Base-by-base conservation (phyloP, 2,888 invertebrate species). In the Hirtodrosophila cameraria region DNA sequence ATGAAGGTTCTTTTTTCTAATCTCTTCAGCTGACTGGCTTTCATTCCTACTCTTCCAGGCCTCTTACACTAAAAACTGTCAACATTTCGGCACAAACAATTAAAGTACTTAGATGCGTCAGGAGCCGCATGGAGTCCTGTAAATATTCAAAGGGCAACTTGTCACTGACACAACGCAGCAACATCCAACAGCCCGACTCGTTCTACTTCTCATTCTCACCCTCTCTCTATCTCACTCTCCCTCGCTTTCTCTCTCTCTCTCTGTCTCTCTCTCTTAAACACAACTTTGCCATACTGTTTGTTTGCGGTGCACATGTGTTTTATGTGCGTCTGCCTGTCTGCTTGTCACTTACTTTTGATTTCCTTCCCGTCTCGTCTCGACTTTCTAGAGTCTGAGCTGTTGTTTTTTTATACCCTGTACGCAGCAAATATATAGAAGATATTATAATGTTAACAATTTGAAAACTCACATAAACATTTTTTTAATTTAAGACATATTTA, bases 321-420 rank as follows among this genome's bases (percentile, higher is more conserved):
- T 78, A 67, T 81, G 75, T 80, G 82, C 75, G 80, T 86, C 82
- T 78, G 83, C 58, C 79, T 81, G 81, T 81, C 87, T 65, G 86
- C 71, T 67, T 80, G 80, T 86, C 80, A 86, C 85, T 86, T 81
- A 86, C 80, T 85, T 86, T 80, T 80, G 87, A 86, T 84, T 80
- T 80, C 85, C 87, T 61, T 65, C 66, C 45, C 41, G 64, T 49
- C 58, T 55, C 50, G 49, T 25, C 46, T 20, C 23, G 46, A 45
- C 33, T 49, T 52, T 36, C 35, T 45, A 11, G 16, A 11, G 15
- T 33, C 15, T 52, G 33, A 5, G n/a, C 13, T 38, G 15, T 54
- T 36, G 27, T 25, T 46, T 36, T 61, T 41, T 8, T 5, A 53
- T 59, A 73, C 52, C 55, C 70, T 57, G 39, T 45, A 23, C 18